These are phyloP conservation scores for Phalera bucephala DNA, from an alignment of 2,888 invertebrate genomes.

Conservation along the genomic window DNA sequence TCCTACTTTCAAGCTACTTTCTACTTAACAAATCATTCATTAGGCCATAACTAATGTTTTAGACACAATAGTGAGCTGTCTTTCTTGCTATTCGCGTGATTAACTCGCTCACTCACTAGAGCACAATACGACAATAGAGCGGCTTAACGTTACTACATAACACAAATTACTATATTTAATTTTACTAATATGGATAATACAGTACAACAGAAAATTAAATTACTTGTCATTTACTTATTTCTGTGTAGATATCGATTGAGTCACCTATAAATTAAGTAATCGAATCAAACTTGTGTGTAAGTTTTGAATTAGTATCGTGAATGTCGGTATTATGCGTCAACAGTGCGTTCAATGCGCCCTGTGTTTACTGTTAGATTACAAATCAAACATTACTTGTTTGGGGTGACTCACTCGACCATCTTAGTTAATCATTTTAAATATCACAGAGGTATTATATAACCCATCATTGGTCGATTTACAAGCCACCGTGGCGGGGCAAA, in stretches of 20 bases:
- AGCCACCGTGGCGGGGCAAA: constrained; percentile 16
- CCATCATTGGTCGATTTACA: constrained; percentile 32
- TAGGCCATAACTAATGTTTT: constrained; percentile 24
- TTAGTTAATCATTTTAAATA: constrained; percentile 68
- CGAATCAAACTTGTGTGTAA: constrained; percentile 5
- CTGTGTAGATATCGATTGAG: constrained; percentile 9
- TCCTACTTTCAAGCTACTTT: constrained; percentile 31
- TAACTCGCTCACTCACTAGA: constrained; percentile 3
- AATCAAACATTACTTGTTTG: constrained; percentile 52
- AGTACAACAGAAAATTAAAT: not conserved
- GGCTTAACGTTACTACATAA: constrained; percentile 7
- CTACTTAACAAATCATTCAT: constrained; percentile 31
- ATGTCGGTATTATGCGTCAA: constrained; percentile 43
- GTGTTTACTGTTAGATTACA: constrained; percentile 50
- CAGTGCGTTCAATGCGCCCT: constrained; percentile 29
- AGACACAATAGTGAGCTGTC: constrained; percentile 15
- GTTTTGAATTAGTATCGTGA: constrained; percentile 18
- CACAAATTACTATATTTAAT: constrained; percentile 10
- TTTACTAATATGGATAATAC: not conserved
- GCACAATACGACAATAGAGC: constrained; percentile 10
- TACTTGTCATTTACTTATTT: not conserved
- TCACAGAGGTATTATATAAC: constrained; percentile 70
- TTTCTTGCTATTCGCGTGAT: constrained; percentile 12
- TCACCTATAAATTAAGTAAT: constrained; percentile 17
- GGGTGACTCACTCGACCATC: constrained; percentile 58